Evolutionary conservation across 2,797 vertebrate genomes (phyloP).

Genomic region (Phaenicophaeus curvirostris): DNA sequence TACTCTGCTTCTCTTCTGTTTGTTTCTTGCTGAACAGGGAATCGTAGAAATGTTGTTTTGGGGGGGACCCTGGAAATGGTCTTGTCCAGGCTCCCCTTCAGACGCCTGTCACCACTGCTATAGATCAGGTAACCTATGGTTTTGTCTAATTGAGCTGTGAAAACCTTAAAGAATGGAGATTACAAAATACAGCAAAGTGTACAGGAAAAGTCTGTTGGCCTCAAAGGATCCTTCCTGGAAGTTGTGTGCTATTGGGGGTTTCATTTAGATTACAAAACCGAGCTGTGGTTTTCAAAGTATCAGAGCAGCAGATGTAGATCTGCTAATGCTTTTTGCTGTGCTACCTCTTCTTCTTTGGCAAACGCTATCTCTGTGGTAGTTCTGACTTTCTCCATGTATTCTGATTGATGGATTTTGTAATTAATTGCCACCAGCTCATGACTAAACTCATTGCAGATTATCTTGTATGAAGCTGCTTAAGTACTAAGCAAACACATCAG

Average conservation of each 20-base stretch:
- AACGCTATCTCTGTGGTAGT: not conserved
- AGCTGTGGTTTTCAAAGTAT: not conserved
- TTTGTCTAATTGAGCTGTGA: not conserved
- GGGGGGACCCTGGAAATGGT: not conserved
- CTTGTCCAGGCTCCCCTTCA: not conserved
- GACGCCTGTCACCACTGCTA: not conserved
- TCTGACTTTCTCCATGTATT: not conserved
- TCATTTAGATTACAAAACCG: not conserved
- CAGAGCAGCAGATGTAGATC: not conserved
- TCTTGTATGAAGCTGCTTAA: not conserved
- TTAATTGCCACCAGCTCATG: not conserved
- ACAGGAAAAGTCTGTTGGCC: not conserved
- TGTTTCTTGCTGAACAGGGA: not conserved
- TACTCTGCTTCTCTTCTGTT: not conserved
- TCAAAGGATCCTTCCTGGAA: not conserved
- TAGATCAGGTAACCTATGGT: not conserved
- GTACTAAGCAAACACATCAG: not conserved
- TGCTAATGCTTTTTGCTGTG: not conserved
- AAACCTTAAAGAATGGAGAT: not conserved
- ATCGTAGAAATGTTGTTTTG: not conserved
- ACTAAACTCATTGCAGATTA: not conserved
- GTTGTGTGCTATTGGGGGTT: not conserved
- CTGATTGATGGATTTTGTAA: slow-evolving; percentile 2
- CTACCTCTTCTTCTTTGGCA: not conserved
- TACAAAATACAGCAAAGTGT: not conserved